These are phyloP conservation scores for Heteromormyrus szaboi DNA, from an alignment of 2,797 vertebrate species.

Conservation along the genomic window DNA sequence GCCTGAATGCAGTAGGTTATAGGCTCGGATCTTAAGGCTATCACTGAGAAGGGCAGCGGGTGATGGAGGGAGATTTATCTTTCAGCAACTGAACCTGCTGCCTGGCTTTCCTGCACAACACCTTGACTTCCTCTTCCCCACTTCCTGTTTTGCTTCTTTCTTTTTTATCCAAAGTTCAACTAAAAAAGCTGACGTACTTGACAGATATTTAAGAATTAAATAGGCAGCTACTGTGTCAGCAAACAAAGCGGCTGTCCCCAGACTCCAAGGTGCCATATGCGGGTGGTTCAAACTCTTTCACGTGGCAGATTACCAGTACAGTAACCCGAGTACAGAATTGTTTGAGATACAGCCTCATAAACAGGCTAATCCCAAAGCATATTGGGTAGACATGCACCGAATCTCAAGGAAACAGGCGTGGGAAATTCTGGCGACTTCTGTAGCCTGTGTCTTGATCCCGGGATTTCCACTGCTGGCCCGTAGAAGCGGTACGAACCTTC, in stretches of 20 bases:
- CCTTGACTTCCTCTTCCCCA: neutral
- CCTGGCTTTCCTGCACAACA: neutral
- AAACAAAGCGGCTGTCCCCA: neutral
- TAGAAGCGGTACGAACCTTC: conserved; percentile 43
- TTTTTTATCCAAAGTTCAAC: neutral
- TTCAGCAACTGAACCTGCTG: neutral
- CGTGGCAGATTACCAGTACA: neutral
- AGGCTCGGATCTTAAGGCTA: neutral
- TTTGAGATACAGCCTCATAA: neutral
- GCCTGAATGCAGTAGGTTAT: neutral
- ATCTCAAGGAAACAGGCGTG: neutral
- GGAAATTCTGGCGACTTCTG: neutral
- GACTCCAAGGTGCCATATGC: neutral
- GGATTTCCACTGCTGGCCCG: conserved; percentile 17
- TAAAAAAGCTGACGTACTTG: neutral
- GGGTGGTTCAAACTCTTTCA: neutral
- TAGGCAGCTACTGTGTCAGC: neutral
- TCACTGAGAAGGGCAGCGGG: neutral
- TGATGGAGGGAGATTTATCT: neutral
- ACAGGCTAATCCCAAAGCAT: neutral
- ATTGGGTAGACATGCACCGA: neutral
- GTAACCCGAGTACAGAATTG: neutral
- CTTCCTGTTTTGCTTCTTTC: neutral
- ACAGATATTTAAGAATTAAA: neutral
- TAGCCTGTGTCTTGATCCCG: conserved; percentile 15